These are phyloP conservation scores for Elysia crispata DNA, from an alignment of 2,888 invertebrate genomes.

Conservation along the genomic window DNA sequence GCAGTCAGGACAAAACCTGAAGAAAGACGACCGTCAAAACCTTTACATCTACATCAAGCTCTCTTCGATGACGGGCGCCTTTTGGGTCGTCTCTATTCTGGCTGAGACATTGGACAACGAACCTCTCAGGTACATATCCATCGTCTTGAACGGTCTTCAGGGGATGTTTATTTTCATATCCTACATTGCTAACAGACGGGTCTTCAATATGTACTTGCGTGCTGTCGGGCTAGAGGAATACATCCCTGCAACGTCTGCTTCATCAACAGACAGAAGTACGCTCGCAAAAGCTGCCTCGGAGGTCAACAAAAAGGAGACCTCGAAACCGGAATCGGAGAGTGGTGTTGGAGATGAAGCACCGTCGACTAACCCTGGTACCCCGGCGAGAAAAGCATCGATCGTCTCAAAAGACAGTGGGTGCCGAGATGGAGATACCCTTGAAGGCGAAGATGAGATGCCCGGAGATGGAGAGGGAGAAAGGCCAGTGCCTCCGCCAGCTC, in stretches of 20 bases:
- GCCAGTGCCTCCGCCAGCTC: too few relatives aligned
- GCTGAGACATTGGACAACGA: slow-evolving; percentile 28
- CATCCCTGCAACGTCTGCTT: background rate
- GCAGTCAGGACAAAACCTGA: background rate
- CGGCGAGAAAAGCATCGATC: too few relatives aligned
- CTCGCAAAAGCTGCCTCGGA: background rate
- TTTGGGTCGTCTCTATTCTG: slow-evolving; percentile 34
- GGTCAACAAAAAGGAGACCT: background rate
- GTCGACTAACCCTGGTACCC: too few relatives aligned
- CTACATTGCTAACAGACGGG: slow-evolving; percentile 39
- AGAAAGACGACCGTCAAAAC: slow-evolving; percentile 11
- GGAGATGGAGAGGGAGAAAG: too few relatives aligned
- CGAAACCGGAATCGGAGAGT: background rate
- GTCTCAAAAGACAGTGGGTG: too few relatives aligned
- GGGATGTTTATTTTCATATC: slow-evolving; percentile 42
- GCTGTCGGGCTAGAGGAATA: background rate
- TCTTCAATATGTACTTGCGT: background rate
- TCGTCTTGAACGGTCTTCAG: slow-evolving; percentile 39
- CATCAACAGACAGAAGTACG: background rate
- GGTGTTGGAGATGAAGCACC: background rate
- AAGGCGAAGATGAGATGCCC: too few relatives aligned
- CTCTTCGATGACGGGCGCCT: slow-evolving; percentile 38
- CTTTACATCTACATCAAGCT: slow-evolving; percentile 42
- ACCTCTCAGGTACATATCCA: slow-evolving; percentile 26
- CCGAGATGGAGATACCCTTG: too few relatives aligned